Percentiles rank a stretch among this genome's conserved stretches.
Evolutionary conservation across 2,888 invertebrate genomes (phyloP).

Genomic region (Lasioglossum morio): DNA sequence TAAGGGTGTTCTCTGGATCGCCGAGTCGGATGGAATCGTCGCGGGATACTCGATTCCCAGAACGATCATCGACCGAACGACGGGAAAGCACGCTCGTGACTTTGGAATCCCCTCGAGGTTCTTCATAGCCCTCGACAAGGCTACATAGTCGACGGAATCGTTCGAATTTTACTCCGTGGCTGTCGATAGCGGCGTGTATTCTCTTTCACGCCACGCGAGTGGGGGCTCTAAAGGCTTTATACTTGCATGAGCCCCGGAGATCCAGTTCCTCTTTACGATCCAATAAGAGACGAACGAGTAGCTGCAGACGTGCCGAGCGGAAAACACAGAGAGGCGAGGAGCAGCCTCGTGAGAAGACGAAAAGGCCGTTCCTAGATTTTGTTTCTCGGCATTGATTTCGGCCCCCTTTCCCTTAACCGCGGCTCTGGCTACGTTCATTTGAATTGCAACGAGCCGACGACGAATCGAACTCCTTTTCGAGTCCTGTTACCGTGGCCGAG

Average conservation of each 20-base stretch:
- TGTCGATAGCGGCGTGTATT: slow-evolving; percentile 38
- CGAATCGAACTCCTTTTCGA: neutral
- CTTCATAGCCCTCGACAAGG: slow-evolving; percentile 15
- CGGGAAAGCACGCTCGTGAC: slow-evolving; percentile 24
- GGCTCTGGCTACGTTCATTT: neutral
- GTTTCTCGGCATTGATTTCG: slow-evolving; percentile 26
- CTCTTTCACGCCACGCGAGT: slow-evolving; percentile 39
- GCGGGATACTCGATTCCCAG: neutral
- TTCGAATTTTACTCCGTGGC: slow-evolving; percentile 60
- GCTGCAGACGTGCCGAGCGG: slow-evolving; percentile 13
- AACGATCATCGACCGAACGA: slow-evolving; percentile 6
- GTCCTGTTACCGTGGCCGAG: neutral
- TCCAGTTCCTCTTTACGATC: slow-evolving; percentile 72
- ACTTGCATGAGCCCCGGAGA: slow-evolving; percentile 71
- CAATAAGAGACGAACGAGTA: slow-evolving; percentile 66
- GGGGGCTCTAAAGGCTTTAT: slow-evolving; percentile 61
- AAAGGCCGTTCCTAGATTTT: neutral
- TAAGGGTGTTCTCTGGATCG: neutral
- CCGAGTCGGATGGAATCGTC: slow-evolving; percentile 2
- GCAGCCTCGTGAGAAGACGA: slow-evolving; percentile 11
- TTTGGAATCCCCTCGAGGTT: slow-evolving; percentile 35
- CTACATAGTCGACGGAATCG: slow-evolving; percentile 37
- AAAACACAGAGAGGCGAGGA: slow-evolving; percentile 16
- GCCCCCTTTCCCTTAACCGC: neutral
- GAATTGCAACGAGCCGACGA: slow-evolving; percentile 10